Percentiles rank a stretch among this genome's conserved stretches.
phyloP scores from a whole-genome alignment of 2,888 invertebrate species.

The Malthinus flaveolus region DNA sequence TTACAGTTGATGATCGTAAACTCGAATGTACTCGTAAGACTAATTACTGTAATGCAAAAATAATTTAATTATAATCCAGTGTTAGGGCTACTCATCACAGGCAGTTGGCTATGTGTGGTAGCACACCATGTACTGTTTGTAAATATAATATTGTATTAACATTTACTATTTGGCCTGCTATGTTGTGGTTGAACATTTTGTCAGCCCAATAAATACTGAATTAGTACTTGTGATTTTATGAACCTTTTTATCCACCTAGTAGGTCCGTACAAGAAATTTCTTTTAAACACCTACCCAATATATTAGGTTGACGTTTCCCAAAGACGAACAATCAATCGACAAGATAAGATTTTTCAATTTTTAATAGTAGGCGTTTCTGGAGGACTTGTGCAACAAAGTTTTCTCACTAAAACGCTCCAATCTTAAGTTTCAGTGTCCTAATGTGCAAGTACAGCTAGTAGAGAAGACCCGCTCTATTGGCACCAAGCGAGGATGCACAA shows the following conservation, averaged over 20 bases:
- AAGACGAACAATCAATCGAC: too few relatives aligned
- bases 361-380: too few relatives aligned
- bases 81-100: slow-evolving; percentile 49
- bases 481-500: too few relatives aligned
- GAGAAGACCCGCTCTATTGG: too few relatives aligned
- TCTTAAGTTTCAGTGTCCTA: too few relatives aligned
- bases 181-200: slow-evolving; percentile 54
- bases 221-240: slow-evolving; percentile 39
- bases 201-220: slow-evolving; percentile 55
- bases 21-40: slow-evolving; percentile 14
- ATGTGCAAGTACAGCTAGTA: too few relatives aligned
- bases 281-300: too few relatives aligned
- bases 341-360: too few relatives aligned
- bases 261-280: not conserved
- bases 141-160: slow-evolving; percentile 50
- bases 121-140: slow-evolving; percentile 50
- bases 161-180: slow-evolving; percentile 53
- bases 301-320: too few relatives aligned
- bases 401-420: too few relatives aligned
- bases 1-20: slow-evolving; percentile 3
- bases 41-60: slow-evolving; percentile 10
- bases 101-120: slow-evolving; percentile 46
- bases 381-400: too few relatives aligned
- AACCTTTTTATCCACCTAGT: not conserved
- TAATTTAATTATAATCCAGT: slow-evolving; percentile 45